Percentiles rank a stretch among this genome's conserved stretches.
Conservation (phyloP, 2,888 invertebrate species). For the Deilephila porcellus region DNA sequence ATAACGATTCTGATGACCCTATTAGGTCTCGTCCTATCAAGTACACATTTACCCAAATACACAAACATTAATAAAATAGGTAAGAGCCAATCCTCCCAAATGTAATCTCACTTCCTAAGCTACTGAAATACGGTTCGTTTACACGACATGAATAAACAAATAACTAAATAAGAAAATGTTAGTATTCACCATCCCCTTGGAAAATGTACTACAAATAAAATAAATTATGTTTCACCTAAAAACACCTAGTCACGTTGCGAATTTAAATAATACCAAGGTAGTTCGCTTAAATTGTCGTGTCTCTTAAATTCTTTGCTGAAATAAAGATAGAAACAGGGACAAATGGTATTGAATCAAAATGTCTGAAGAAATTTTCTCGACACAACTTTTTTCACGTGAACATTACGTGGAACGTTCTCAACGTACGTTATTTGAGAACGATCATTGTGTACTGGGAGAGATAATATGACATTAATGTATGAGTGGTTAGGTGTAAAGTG, state of each 20-base stretch:
- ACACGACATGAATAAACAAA: not conserved
- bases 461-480: too few species aligned
- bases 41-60: too few species aligned
- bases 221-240: slow-evolving; percentile 2
- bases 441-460: not conserved
- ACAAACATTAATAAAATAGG: too few species aligned
- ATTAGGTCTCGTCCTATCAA: too few species aligned
- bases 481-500: too few species aligned
- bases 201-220: not conserved
- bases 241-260: slow-evolving; percentile 14
- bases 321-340: not conserved
- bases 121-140: too few species aligned
- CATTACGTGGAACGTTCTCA: too few species aligned
- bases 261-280: slow-evolving; percentile 16
- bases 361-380: not conserved
- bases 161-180: not conserved
- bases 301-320: not conserved
- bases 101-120: too few species aligned
- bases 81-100: too few species aligned
- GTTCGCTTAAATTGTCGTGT: not conserved
- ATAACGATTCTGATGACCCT: too few species aligned
- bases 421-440: not conserved
- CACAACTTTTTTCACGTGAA: not conserved
- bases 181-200: not conserved
- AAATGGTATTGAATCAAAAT: slow-evolving; percentile 13